Evolutionary conservation across 92 coral and sea anemone genomes (phyloP), one percentile per base, ranked within the genome.

Genomic region (Heteractis magnifica): DNA sequence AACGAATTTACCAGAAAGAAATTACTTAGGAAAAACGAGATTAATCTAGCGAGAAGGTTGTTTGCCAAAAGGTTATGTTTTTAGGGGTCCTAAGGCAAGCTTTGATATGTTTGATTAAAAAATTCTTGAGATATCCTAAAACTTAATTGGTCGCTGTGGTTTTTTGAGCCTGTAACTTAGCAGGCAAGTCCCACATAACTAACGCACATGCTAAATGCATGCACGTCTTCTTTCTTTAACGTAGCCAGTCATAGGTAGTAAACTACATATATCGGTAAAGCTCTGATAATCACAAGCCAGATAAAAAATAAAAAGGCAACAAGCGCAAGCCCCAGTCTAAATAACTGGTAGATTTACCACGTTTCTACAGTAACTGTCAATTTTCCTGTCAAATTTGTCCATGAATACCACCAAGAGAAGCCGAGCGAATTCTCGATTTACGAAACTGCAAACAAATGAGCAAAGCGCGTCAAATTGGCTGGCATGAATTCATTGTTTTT

Each of bases 251-350:
- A 21, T 6, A 20, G 44, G 3, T 12, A 0, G 15, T 12, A 81
- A 60, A 79, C 70, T 62, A 65, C 49, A 58, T n/a, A 49, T 75
- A 14, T 48, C 19, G 55, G 9, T 68, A 68, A 5, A 26, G 23
- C 49, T 79, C 74, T 26, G 73, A 14, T 48, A 79, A 48, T 12
- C 10, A 51, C 23, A 11, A 71, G 16, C 5, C 74, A 65, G 75
- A 62, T 19, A 50, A 76, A 19, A 4, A 79, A 21, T 6, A 20
- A 68, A 14, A 68, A 68, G 8, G 8, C 11, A 79, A 62, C 82
- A 58, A 79, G 56, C 53, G 13, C 4, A 59, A 80, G 65, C 76
- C 75, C 83, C 50, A 81, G 84, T 80, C 48, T 64, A 81, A 81
- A 81, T 81, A 19, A 62, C 84, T 51, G 84, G 77, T 81, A 70